Evolutionary conservation across 1,140 invertebrate genomes (phyloP).

Genomic region (Oryzaephilus surinamensis): DNA sequence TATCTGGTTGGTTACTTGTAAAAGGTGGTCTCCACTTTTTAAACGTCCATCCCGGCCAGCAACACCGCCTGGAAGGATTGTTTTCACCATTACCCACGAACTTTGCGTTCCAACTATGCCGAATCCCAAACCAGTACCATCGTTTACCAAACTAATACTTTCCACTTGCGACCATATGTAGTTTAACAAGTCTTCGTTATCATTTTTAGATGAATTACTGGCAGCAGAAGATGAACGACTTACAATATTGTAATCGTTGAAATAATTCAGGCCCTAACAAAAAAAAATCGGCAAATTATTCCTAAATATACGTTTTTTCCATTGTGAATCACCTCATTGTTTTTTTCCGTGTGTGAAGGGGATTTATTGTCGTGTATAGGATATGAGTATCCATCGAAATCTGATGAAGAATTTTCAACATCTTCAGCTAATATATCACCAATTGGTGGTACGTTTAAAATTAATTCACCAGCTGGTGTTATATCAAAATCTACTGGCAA

Average conservation of each 20-base stretch:
- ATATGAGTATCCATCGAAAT: constrained; percentile 50
- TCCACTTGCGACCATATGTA: constrained; percentile 95
- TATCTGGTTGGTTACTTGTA: constrained; percentile 62
- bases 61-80: constrained; percentile 88
- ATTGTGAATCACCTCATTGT: constrained; percentile 71
- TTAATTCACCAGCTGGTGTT: constrained; percentile 55
- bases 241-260: constrained; percentile 31
- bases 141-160: constrained; percentile 89
- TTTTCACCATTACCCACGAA: constrained; percentile 95
- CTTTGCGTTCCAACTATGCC: constrained; percentile 94
- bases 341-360: constrained; percentile 78
- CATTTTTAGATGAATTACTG: constrained; percentile 61
- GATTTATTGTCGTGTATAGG: constrained; percentile 71
- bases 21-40: constrained; percentile 90
- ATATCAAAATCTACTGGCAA: constrained; percentile 88
- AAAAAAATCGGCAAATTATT: constrained; percentile 9
- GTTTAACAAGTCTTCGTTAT: constrained; percentile 63
- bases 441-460: constrained; percentile 45
- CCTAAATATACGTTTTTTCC: constrained; percentile 53
- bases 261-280: constrained; percentile 49
- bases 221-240: constrained; percentile 56
- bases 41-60: constrained; percentile 89
- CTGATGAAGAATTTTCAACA: constrained; percentile 26
- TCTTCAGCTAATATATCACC: constrained; percentile 40
- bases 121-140: constrained; percentile 92